Base-by-base conservation (phyloP, 2,888 invertebrate genomes). In the Gandaritis pyraliata region DNA sequence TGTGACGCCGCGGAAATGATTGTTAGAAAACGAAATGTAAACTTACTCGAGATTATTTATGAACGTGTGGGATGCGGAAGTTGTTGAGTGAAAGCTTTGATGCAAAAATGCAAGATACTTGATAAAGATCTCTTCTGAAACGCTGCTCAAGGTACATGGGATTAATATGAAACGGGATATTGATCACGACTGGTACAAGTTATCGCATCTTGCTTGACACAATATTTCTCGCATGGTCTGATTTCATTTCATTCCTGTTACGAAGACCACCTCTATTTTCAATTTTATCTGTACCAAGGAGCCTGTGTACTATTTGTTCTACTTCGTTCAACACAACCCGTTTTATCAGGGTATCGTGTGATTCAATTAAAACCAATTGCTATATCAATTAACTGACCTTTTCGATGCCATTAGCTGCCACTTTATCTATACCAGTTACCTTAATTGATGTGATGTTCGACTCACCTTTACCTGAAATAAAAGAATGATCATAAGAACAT, bases 391-490 rank as follows among this genome's bases (percentile, higher is more conserved):
- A 36, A 53, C 46, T 52, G 54, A 49, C 45, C 48, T 50, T 45
- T 58, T 39, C 4, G 41, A 29, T 47, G 49, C 38, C 39, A 62
- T 55, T 55, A 29, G 49, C 50, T 54, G 16, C 49, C 30, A 12
- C 30, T 18, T 43, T 23, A 41, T 46, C 48, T 46, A 43, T 43
- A 50, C 13, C 23, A 46, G 12, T 23, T 41, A 46, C 49, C 43
- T 50, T 39, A 45, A 12, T 23, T 45, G 43, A 23, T 59, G 18
- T 29, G 30, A 47, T 15, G 11, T 52, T 18, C 18, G 30, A 72
- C 87, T 87, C 85, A 90, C 90, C 90, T 90, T 89, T 90, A 86
- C 90, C 90, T 90, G 88, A 55, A 83, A 88, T 73, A 72, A 70
- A 78, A 71, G 76, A 71, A 76, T 75, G 64, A 52, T 61, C 64